phyloP scores from a whole-genome alignment of 2,888 invertebrate genomes.

The Ephialtes manifestator region DNA sequence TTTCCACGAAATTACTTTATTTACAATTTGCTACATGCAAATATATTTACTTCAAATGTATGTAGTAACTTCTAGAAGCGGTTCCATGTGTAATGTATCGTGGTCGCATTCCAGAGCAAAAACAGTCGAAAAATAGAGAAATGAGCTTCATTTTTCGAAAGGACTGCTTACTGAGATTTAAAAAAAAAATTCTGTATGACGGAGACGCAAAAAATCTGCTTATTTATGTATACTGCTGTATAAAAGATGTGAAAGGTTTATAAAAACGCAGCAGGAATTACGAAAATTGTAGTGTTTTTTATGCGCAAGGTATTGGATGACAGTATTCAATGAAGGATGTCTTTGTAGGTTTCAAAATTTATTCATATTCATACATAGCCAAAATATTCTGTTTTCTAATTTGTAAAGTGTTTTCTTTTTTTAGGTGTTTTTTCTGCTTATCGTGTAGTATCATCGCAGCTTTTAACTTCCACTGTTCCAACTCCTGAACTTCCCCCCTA shows the following conservation, averaged over 20 bases:
- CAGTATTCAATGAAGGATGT: no score
- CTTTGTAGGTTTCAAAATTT: no score
- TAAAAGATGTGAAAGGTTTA: no score
- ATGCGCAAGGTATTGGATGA: no score
- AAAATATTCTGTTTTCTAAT: conserved; percentile 85
- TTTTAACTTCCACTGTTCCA: conserved; percentile 56
- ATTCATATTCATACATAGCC: no score
- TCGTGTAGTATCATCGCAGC: conserved; percentile 65
- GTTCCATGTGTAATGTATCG: neutral
- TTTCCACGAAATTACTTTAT: neutral
- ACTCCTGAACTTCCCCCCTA: conserved; percentile 39
- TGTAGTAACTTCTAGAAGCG: neutral
- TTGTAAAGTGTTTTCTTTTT: conserved; percentile 82
- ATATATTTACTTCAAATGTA: neutral
- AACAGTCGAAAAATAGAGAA: neutral
- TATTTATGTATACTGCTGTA: no score
- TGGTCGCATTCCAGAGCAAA: neutral
- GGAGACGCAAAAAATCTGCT: no score
- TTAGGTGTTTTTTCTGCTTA: conserved; percentile 76
- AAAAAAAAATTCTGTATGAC: no score
- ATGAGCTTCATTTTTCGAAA: no score
- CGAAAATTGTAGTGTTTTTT: no score
- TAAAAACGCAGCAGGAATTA: no score
- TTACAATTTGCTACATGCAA: neutral
- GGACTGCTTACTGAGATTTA: no score